Evolutionary conservation across 37 sponge, comb jelly and placozoan genomes (phyloP).

Genomic region (Cliona cf. orientalis): DNA sequence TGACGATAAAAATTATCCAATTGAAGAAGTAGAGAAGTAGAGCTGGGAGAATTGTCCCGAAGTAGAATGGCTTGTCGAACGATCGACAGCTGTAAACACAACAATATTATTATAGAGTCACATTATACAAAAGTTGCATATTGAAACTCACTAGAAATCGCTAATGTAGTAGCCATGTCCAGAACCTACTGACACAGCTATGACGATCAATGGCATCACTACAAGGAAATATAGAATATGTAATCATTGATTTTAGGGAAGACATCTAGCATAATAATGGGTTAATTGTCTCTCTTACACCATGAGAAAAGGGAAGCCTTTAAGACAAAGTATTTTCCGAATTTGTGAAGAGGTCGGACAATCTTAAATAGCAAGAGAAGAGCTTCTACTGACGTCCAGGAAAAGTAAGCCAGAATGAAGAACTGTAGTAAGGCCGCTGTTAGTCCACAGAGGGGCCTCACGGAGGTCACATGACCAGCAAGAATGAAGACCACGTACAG

Average conservation of each 20-base stretch:
- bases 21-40: constrained; percentile 30
- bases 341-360: background rate
- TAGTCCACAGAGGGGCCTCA: constrained; percentile 27
- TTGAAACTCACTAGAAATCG: constrained; percentile 5
- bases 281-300: constrained; percentile 20
- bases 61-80: constrained; percentile 16
- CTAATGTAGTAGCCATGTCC: constrained; percentile 28
- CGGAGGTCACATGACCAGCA: background rate
- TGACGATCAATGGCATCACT: constrained; percentile 24
- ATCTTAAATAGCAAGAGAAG: constrained; percentile 7
- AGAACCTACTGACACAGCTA: constrained; percentile 16
- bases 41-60: constrained; percentile 20
- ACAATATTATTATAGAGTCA: background rate
- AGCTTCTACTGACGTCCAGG: constrained; percentile 36
- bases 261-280: background rate
- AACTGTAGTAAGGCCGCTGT: constrained; percentile 36
- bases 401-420: constrained; percentile 32
- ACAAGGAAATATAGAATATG: background rate
- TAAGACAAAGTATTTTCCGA: background rate
- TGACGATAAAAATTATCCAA: constrained; percentile 37
- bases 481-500: constrained; percentile 48
- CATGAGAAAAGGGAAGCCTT: constrained; percentile 7
- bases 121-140: background rate
- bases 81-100: constrained; percentile 37
- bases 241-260: background rate